phyloP scores from a whole-genome alignment of 2,113 vertebrate species.

The Calyptomena viridis region DNA sequence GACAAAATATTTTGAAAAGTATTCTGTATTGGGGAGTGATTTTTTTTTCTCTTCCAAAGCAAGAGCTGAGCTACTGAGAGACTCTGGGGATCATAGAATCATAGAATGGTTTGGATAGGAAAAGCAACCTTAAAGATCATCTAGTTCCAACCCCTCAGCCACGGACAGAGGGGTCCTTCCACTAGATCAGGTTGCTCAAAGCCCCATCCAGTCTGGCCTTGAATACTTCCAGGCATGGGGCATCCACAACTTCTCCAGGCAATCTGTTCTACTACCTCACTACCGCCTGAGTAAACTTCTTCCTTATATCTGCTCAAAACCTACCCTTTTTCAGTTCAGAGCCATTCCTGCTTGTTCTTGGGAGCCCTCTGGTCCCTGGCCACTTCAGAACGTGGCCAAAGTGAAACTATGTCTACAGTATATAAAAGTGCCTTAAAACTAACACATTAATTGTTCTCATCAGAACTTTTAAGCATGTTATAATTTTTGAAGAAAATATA shows the following conservation, averaged over 20 bases:
- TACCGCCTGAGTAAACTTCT: neutral
- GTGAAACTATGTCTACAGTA: neutral
- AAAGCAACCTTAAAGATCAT: neutral
- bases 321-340: neutral
- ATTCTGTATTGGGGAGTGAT: neutral
- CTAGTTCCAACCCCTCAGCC: neutral
- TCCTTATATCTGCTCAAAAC: neutral
- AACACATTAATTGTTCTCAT: neutral
- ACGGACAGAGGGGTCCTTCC: too few relatives aligned
- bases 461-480: neutral
- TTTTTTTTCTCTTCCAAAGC: neutral
- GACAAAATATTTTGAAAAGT: neutral
- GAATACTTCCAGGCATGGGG: neutral
- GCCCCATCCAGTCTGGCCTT: neutral
- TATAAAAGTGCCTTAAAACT: neutral
- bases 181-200: neutral
- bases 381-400: neutral
- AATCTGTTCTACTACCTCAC: neutral
- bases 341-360: neutral
- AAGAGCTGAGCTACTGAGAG: neutral
- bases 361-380: neutral
- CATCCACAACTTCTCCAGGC: neutral
- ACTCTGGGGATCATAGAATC: neutral
- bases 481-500: neutral
- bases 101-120: neutral